Evolutionary conservation across 2,113 vertebrate genomes (phyloP), one percentile per base, ranked within the genome.

Genomic region (Rousettus leschenaultii): DNA sequence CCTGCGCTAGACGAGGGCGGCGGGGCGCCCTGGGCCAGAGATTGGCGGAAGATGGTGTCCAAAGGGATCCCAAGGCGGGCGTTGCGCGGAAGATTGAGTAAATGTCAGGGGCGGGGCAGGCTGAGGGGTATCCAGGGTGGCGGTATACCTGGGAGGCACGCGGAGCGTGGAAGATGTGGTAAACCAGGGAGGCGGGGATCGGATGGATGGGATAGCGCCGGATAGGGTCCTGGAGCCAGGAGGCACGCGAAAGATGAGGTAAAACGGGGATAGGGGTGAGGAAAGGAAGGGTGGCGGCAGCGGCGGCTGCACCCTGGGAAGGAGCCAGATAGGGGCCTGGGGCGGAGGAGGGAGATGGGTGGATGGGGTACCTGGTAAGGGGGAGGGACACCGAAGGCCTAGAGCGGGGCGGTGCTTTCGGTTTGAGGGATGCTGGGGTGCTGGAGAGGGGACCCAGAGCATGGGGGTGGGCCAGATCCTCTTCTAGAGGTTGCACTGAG

Each of bases 401-500:
- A n/a, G 5, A 48, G 30, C 14, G 2, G 19, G 4, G 1, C 22
- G 8, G 55, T 61, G 55, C 68, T 14, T 51, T 51, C 51, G 15
- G 51, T 51, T 51, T 4, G 51, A 18, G 22, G 10, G 5, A 51
- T 11, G 28, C 33, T 57, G 40, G 65, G 3, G 26, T 6, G 55
- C 75, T 14, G 55, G 57, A 65, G 8, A 22, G 61, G 85, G 55
- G 48, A 89, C 75, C 84, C 95, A 2, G 71, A 10, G 55, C 28
- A 55, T 83, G 90, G 26, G 95, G 85, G 97, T 94, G 94, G 96
- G 57, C 16, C 40, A 18, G 8, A 43, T 5, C 24, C 45, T 30
- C 70, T 59, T 13, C n/a, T 35, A n/a, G 11, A 22, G 40, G 55
- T 48, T 1, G 9, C 12, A 3, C 4, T 8, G 59, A 53, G 24